Base-by-base conservation (phyloP, 2,888 invertebrate species). In the Metacarcinus magister region DNA sequence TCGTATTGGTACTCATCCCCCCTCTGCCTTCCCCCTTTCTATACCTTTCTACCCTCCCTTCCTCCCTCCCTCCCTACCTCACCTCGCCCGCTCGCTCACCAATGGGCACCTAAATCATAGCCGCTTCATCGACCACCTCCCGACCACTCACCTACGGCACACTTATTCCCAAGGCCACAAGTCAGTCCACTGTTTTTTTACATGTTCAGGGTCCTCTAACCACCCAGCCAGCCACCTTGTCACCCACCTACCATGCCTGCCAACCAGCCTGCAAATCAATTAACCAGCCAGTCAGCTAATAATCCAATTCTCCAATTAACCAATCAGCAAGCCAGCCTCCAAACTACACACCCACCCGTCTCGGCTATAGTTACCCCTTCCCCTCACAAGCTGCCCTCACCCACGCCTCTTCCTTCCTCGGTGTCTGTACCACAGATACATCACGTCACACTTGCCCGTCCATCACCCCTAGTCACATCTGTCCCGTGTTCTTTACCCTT, bases 41-140 rank as follows among this genome's bases (percentile, higher is more conserved):
- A 23, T 67, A 23, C n/a, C 23, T 23, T 5, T 23, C 54, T 0
- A 16, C 10, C 54, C 28, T 75, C 75, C 28, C 75, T 28, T 28
- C 28, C 75, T 75, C 75, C 28, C 75, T 75, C 75, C 8, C 23
- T 75, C 23, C 8, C 75, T 75, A 23, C 28, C 75, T 23, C 75
- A n/a, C 75, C 87, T 87, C 87, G 13, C 87, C 39, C 87, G 32
- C 87, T 87, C 32, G 32, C 87, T 87, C 75, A 28, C 28, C 75
- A 75, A 75, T 75, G 75, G 28, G 75, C 75, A 75, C 23, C 28
- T 75, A 23, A n/a, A 23, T 75, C 75, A 75, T 75, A 23, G 23
- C 75, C 28, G 75, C 75, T n/a, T 75, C 75, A 75, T 75, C 75
- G 75, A 75, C 75, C 75, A 75, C 75, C 23, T 75, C 28, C 28